A percentile compares a stretch with the other conserved stretches of the same genome.
phyloP scores from a whole-genome alignment of 1,140 invertebrate species.

The Ostrea denselamellosa region DNA sequence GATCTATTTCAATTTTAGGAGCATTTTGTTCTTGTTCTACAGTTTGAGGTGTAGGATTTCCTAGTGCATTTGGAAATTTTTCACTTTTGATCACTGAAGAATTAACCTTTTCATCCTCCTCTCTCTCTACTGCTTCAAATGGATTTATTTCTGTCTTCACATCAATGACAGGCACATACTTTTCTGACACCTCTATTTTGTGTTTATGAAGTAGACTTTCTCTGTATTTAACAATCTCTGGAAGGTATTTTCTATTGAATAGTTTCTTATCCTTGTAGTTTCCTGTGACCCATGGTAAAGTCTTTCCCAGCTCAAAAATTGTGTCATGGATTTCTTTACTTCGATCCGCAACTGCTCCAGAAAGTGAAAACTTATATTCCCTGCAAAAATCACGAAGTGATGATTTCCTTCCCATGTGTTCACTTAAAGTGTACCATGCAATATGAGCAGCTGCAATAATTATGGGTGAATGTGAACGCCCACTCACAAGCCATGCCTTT shows the following conservation, averaged over 20 bases:
- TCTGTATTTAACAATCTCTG: background rate
- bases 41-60: background rate
- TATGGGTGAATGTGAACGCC: background rate
- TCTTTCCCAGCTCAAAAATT: conserved; percentile 14
- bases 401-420: background rate
- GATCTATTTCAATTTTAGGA: background rate
- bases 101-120: background rate
- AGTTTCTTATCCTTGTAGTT: conserved; percentile 17
- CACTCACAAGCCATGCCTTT: conserved; percentile 11
- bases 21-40: background rate
- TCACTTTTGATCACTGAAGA: background rate
- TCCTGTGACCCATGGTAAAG: conserved; percentile 2
- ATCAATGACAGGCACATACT: background rate
- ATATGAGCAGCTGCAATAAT: conserved; percentile 2
- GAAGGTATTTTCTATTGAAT: conserved; percentile 19
- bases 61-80: background rate
- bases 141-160: background rate
- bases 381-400: conserved; percentile 15
- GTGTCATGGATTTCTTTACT: conserved; percentile 24
- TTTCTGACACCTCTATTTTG: background rate
- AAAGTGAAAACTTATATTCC: background rate
- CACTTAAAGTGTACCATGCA: conserved; percentile 6
- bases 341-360: background rate
- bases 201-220: conserved; percentile 10
- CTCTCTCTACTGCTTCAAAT: background rate